These are phyloP conservation scores for Pimpla rufipes DNA, from an alignment of 2,888 invertebrate genomes.

Conservation along the genomic window DNA sequence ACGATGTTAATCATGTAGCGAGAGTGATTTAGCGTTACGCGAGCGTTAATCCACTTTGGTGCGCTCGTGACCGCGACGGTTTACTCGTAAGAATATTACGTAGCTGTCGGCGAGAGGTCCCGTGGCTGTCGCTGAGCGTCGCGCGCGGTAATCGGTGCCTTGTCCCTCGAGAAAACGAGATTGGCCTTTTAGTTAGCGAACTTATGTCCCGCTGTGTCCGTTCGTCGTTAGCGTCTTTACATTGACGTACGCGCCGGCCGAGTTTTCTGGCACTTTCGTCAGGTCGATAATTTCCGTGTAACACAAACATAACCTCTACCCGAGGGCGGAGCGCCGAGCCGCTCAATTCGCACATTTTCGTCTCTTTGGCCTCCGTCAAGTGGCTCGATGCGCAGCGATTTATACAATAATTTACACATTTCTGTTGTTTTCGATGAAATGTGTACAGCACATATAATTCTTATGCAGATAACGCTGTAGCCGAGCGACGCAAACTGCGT, in stretches of 20 bases:
- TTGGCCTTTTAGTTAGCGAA: slow-evolving; percentile 45
- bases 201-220: not conserved
- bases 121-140: not conserved
- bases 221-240: slow-evolving; percentile 30
- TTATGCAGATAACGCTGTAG: not conserved
- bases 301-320: not conserved
- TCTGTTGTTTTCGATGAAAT: slow-evolving; percentile 12
- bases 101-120: slow-evolving; percentile 5
- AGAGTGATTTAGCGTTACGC: slow-evolving; percentile 52
- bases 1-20: slow-evolving; percentile 17
- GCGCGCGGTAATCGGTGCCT: slow-evolving; percentile 5
- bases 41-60: slow-evolving; percentile 50
- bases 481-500: not conserved
- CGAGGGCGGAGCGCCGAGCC: not conserved
- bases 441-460: not conserved
- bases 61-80: slow-evolving; percentile 47
- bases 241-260: not conserved
- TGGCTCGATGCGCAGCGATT: not conserved
- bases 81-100: slow-evolving; percentile 37
- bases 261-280: not conserved
- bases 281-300: not conserved
- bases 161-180: slow-evolving; percentile 33
- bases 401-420: slow-evolving; percentile 33
- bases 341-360: slow-evolving; percentile 16
- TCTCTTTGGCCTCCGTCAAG: slow-evolving; percentile 16